Base-by-base conservation (phyloP, 23 tunicate species). In the Trididemnum miniatum region DNA sequence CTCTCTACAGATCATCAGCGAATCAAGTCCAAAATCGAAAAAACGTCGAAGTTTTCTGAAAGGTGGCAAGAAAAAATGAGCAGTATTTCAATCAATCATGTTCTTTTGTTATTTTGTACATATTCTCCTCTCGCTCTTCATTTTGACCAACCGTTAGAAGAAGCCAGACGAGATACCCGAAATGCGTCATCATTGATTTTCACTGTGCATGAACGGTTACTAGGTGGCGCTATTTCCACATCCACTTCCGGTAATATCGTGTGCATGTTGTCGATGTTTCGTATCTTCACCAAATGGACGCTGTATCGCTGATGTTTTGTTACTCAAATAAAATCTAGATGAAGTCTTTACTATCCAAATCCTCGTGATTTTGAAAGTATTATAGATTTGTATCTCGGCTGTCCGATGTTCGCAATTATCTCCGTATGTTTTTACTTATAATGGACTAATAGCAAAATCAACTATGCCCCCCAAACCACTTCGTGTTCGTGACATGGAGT, bases 31-130 rank as follows among this genome's bases (percentile, higher is more conserved):
- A 0, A 84, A 88, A 49, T 50, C 77, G 34, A 93, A 93, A 51
- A 88, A 88, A 82, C 86, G 98, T 34, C 71, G 89, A 59, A 83
- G 89, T 44, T 72, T 87, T 50, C 59, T 80, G 69, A 88, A 82
- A 76, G 75, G 86, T 0, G 39, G 67, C n/a, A 88, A 84, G 76
- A 93, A 93, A 75, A 81, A 81, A 59, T 80, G 59, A 74, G 20
- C 76, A 44, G 54, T 44, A 44, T 44, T 44, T 15, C 15, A 7
- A 44, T 7, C 54, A 44, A 44, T 44, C 54, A 44, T 44, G 9
- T 7, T 44, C 15, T 44, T 9, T 7, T 44, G 9, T 7, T 44
- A 7, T 44, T 9, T 7, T 44, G 54, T 44, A 44, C 9, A 44
- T 44, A 44, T 15, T 15, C 9, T 15, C 54, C 9, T 15, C 54